Evolutionary conservation across 2,888 invertebrate genomes (phyloP), one percentile per base, ranked within the genome.

Genomic region (Marronus borbonicus): DNA sequence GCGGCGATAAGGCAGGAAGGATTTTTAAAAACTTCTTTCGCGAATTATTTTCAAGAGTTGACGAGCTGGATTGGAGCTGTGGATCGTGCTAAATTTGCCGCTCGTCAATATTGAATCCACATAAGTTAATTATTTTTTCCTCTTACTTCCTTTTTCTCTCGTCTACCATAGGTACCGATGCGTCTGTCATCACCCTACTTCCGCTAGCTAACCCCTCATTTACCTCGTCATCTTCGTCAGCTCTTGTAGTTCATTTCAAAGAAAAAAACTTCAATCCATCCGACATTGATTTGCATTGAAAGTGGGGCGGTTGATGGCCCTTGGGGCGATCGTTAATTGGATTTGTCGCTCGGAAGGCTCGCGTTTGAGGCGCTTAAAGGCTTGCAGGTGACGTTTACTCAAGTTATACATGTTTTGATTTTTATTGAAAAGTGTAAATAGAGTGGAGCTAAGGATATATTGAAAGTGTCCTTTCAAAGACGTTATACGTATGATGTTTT

Each of bases 281-380:
- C 60, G 72, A 60, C 72, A 76, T 76, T 68, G 76, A 76, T 65
- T 76, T 76, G 58, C 66, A 65, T 76, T 50, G 72, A 60, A 60
- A 60, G 60, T 44, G 44, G 72, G 44, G 58, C 60, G 58, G 72
- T 58, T 72, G 72, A 72, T 72, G 72, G 72, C 72, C 72, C 72
- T 72, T 72, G 72, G 72, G 72, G 72, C 60, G 72, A 58, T 14
- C 72, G 72, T 72, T 72, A 72, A 72, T 72, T 72, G 72, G 72
- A 72, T 72, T 72, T 72, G 31, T 72, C 72, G 72, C 60, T 60
- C 72, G 60, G 72, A 72, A 72, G 72, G 58, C 39, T 20, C 44
- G 58, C 39, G 44, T 72, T 72, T 31, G 44, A 31, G 60, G 72
- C 39, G 72, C 60, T 39, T 72, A 72, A 39, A 72, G 58, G 72